Conservation (phyloP, 2,888 invertebrate species). For the Pyrrhosoma nymphula region DNA sequence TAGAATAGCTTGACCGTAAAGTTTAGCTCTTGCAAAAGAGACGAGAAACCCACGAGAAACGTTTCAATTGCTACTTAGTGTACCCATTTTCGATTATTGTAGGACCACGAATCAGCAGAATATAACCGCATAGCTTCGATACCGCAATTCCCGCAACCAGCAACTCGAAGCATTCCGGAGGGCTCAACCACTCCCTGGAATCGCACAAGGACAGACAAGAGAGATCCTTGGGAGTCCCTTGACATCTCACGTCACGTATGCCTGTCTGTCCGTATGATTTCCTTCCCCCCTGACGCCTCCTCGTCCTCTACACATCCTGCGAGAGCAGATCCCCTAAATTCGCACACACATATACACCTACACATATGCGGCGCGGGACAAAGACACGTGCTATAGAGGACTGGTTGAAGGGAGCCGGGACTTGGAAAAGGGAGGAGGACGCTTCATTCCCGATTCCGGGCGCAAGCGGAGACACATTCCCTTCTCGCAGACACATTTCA, state of each 20-base stretch:
- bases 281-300: background rate
- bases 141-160: background rate
- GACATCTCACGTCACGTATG: conserved; percentile 9
- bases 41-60: too few relatives aligned
- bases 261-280: background rate
- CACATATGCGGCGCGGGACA: background rate
- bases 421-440: background rate
- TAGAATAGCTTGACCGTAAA: too few relatives aligned
- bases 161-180: background rate
- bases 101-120: too few relatives aligned
- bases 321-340: background rate
- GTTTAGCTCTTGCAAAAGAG: too few relatives aligned
- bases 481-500: conserved; percentile 1
- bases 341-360: background rate
- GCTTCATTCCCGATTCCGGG: conserved; percentile 4
- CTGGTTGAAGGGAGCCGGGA: background rate
- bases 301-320: background rate
- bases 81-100: too few relatives aligned
- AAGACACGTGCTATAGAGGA: background rate
- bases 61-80: too few relatives aligned
- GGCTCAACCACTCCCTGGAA: background rate
- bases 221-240: background rate
- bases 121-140: too few relatives aligned
- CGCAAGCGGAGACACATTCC: background rate
- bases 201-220: background rate